Conservation (phyloP, 64 coral and sea anemone genomes). For the Hydrozoanthus tunicans region DNA sequence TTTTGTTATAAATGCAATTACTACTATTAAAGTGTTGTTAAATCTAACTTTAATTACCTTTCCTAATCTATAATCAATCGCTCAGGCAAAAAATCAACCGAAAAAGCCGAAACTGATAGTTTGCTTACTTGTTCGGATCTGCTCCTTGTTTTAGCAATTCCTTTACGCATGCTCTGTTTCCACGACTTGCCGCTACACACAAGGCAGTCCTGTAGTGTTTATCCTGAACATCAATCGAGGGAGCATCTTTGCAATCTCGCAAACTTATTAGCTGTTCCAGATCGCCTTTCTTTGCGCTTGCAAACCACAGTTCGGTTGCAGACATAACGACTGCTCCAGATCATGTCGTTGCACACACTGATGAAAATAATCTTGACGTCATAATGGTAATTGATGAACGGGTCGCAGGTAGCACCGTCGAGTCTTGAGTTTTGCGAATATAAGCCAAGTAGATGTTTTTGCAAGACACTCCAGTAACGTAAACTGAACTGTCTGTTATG, state of each 20-base stretch:
- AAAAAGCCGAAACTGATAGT: background rate
- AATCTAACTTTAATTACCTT: too few species aligned
- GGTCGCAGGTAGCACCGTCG: too few species aligned
- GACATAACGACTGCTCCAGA: background rate
- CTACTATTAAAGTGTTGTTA: too few species aligned
- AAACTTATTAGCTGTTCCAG: constrained; percentile 31
- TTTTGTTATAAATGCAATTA: too few species aligned
- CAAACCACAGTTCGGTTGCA: constrained; percentile 66
- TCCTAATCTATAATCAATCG: background rate
- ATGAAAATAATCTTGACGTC: constrained; percentile 16
- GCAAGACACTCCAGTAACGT: too few species aligned
- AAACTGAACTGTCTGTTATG: too few species aligned
- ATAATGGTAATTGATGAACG: background rate
- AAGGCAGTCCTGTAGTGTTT: constrained; percentile 63
- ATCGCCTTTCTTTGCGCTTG: constrained; percentile 62
- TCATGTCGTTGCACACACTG: background rate
- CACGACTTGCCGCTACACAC: constrained; percentile 65
- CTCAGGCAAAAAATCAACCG: background rate
- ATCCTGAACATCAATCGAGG: constrained; percentile 67
- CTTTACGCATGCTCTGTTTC: constrained; percentile 55
- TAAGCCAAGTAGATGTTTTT: too few species aligned
- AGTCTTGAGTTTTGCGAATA: too few species aligned
- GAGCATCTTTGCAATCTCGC: background rate
- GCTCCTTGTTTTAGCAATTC: constrained; percentile 75
- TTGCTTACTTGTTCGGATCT: constrained; percentile 84